A percentile compares a stretch with the other conserved stretches of the same genome.
Evolutionary conservation across 1,140 invertebrate genomes (phyloP).

Genomic region (Neodiprion lecontei): DNA sequence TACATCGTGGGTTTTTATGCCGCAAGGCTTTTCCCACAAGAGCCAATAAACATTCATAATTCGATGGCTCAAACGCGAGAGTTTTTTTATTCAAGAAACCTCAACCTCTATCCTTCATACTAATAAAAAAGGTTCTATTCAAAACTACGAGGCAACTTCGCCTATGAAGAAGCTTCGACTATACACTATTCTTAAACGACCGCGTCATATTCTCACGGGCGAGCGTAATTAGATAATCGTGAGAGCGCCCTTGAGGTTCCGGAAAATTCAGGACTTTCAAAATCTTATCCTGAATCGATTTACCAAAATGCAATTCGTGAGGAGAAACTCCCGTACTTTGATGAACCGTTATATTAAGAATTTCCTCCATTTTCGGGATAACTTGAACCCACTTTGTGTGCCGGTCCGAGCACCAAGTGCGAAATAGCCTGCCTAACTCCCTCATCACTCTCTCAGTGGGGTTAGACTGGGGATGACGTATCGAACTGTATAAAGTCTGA

Average conservation of each 20-base stretch:
- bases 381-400: slow-evolving; percentile 28
- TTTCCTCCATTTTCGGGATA: slow-evolving; percentile 31
- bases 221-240: background rate
- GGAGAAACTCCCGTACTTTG: slow-evolving; percentile 41
- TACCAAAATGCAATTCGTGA: slow-evolving; percentile 21
- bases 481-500: slow-evolving; percentile 29
- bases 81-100: too few relatives aligned
- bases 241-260: background rate
- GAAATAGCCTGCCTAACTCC: slow-evolving; percentile 38
- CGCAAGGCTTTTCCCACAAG: too few relatives aligned
- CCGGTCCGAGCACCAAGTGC: slow-evolving; percentile 30
- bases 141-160: too few relatives aligned
- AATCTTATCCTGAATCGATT: slow-evolving; percentile 25
- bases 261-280: slow-evolving; percentile 17
- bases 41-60: too few relatives aligned
- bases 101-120: too few relatives aligned
- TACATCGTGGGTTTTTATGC: too few relatives aligned
- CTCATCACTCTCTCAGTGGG: slow-evolving; percentile 36
- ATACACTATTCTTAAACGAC: slow-evolving; percentile 4
- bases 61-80: too few relatives aligned
- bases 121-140: too few relatives aligned
- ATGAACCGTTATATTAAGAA: slow-evolving; percentile 46
- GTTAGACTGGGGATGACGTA: slow-evolving; percentile 38
- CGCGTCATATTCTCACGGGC: slow-evolving; percentile 12
- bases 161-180: too few relatives aligned